phyloP scores from a whole-genome alignment of 2,113 vertebrate genomes.

The Sceloporus undulatus region DNA sequence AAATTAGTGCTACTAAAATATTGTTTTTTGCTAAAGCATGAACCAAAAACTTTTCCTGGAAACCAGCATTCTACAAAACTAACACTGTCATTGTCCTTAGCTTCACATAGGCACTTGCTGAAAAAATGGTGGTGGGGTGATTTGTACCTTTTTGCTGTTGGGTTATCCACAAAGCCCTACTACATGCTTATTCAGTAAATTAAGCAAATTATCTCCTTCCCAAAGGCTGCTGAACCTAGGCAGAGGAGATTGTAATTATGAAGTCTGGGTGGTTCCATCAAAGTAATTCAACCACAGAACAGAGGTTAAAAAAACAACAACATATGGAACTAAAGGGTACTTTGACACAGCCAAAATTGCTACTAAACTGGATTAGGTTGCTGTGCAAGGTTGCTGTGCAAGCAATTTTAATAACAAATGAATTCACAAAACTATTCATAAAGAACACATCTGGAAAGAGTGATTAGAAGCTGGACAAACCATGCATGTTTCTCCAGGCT shows the following conservation, averaged over 20 bases:
- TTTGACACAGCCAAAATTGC: constrained; percentile 19
- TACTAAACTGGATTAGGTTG: not conserved
- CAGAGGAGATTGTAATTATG: constrained; percentile 65
- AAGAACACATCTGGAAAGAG: not conserved
- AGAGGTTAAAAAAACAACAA: constrained; percentile 21
- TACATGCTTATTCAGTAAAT: constrained; percentile 70
- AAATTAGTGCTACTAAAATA: constrained; percentile 20
- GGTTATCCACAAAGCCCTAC: constrained; percentile 67
- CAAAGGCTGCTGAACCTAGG: constrained; percentile 52
- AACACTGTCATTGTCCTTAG: constrained; percentile 50
- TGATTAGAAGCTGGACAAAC: not conserved
- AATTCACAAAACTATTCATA: not conserved
- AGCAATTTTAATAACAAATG: not conserved
- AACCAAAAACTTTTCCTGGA: constrained; percentile 25
- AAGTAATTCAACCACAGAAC: constrained; percentile 53
- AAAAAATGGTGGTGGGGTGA: constrained; percentile 43
- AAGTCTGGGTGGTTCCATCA: constrained; percentile 52
- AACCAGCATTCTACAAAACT: constrained; percentile 46
- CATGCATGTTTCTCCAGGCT: not conserved
- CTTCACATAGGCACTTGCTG: constrained; percentile 48
- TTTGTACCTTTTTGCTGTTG: constrained; percentile 66
- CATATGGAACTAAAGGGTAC: constrained; percentile 12
- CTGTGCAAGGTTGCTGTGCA: not conserved
- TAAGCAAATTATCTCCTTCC: constrained; percentile 72
- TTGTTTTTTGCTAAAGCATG: not conserved